A percentile compares a stretch with the other conserved stretches of the same genome.
Evolutionary conservation across 2,888 invertebrate species (phyloP).

Genomic region (Agrochola litura): DNA sequence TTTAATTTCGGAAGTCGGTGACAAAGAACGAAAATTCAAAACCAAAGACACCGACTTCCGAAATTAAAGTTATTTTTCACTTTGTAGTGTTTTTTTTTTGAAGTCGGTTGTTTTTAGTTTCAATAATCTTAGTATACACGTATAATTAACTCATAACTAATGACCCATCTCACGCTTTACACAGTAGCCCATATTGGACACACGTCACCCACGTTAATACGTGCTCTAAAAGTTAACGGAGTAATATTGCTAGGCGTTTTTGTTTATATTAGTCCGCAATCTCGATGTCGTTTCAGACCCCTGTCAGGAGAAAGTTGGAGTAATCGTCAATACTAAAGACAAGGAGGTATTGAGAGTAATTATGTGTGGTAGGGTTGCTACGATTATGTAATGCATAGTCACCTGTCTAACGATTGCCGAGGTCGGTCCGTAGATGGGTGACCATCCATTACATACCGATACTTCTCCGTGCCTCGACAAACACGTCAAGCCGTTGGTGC

Average conservation of each 20-base stretch:
- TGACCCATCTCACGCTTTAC: background rate
- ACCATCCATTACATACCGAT: no score
- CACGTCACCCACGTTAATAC: slow-evolving; percentile 20
- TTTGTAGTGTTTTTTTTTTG: no score
- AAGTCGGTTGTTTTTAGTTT: no score
- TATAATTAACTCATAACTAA: background rate
- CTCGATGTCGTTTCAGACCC: slow-evolving; percentile 44
- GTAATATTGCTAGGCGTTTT: slow-evolving; percentile 35
- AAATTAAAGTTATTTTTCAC: no score
- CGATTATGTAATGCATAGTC: background rate
- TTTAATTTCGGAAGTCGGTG: no score
- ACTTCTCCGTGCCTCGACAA: background rate
- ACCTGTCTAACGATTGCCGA: background rate
- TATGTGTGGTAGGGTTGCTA: slow-evolving; percentile 51
- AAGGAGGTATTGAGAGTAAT: slow-evolving; percentile 56
- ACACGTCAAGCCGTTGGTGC: background rate
- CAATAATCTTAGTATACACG: no score
- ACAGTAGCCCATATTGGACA: slow-evolving; percentile 22
- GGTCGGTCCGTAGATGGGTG: background rate
- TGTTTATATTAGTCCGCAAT: slow-evolving; percentile 52
- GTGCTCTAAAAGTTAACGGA: slow-evolving; percentile 28
- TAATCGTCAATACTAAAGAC: slow-evolving; percentile 53
- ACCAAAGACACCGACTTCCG: no score
- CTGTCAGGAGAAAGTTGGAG: slow-evolving; percentile 54
- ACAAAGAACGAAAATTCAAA: no score